These are phyloP conservation scores for Taxidea taxus DNA, from an alignment of 2,113 vertebrate species.

Conservation along the genomic window DNA sequence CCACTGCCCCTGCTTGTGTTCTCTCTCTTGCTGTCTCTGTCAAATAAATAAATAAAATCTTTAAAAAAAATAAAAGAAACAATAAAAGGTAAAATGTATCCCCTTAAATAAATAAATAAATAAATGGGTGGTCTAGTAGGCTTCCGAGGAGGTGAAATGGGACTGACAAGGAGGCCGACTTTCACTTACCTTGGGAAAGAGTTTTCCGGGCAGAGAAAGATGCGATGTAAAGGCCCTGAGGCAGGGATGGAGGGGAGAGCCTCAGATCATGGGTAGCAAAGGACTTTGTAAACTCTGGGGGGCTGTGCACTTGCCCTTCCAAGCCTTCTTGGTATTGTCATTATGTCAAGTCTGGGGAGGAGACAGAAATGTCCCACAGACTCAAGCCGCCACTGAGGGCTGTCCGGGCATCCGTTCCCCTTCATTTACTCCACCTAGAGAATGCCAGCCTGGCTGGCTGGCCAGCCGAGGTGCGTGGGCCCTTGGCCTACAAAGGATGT, in stretches of 20 bases:
- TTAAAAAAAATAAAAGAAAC: too few relatives aligned
- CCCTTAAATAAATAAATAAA: too few relatives aligned
- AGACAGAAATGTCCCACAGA: background rate
- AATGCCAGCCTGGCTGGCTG: rapidly evolving
- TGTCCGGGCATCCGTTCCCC: background rate
- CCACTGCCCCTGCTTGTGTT: too few relatives aligned
- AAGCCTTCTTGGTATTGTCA: background rate
- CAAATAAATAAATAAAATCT: too few relatives aligned
- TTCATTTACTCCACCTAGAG: background rate
- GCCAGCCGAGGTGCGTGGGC: background rate
- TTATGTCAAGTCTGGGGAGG: background rate
- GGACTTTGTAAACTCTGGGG: background rate
- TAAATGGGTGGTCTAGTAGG: background rate
- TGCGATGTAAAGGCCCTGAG: background rate
- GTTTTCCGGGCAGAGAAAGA: background rate
- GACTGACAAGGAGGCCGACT: background rate
- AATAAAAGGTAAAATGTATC: too few relatives aligned
- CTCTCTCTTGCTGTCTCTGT: too few relatives aligned
- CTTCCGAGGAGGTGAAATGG: background rate
- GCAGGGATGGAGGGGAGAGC: background rate
- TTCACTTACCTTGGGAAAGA: background rate
- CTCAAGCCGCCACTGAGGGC: background rate
- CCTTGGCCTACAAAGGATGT: background rate
- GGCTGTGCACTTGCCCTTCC: background rate
- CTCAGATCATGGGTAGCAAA: background rate